Evolutionary conservation across 2,797 vertebrate species (phyloP), one percentile per base, ranked within the genome.

Genomic region (Anguilla pacifica): DNA sequence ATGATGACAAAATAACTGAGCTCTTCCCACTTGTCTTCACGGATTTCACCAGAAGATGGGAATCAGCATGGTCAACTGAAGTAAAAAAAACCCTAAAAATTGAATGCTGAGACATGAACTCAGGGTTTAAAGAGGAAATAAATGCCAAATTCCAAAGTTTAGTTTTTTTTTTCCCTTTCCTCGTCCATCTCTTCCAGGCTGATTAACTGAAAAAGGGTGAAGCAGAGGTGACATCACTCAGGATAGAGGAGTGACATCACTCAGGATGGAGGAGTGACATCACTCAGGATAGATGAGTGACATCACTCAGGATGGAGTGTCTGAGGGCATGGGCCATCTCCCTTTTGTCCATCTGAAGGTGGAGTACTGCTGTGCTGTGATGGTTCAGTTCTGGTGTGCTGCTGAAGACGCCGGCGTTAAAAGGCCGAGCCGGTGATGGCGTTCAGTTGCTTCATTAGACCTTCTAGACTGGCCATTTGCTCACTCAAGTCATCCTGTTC

Each of bases 381-480:
- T 88, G 89, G 91, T 94, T 91, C 89, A 6, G 25, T 92, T 87
- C 93, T 43, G 57, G 2, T 55, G 90, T 90, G 90, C 92, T 91
- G 83, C 77, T 53, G 10, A 25, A 51, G 22, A 19, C 88, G 35
- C 2, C 88, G 39, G 19, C 59, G 91, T 96, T 96, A 99, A 96
- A 99, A 99, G 91, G 98, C 98, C 0, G 98, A 99, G 92, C 98
- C 98, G 0, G 98, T 99, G 94, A 99, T 99, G 90, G 98, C 98
- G 0, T 99, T 99, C 85, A 99, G 98, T 91, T 99, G 98, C 94
- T 99, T 98, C 98, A 99, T 99, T 89, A 99, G 94, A 89, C 98
- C 98, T 93, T 99, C 98, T 91, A 99, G 95, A 93, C 98, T 99
- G 84, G 98, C 98, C 98, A 99, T 99, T 96, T 99, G 98, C 94